These are phyloP conservation scores for Australoheros scitulus DNA, from an alignment of 2,113 vertebrate genomes.

Conservation along the genomic window DNA sequence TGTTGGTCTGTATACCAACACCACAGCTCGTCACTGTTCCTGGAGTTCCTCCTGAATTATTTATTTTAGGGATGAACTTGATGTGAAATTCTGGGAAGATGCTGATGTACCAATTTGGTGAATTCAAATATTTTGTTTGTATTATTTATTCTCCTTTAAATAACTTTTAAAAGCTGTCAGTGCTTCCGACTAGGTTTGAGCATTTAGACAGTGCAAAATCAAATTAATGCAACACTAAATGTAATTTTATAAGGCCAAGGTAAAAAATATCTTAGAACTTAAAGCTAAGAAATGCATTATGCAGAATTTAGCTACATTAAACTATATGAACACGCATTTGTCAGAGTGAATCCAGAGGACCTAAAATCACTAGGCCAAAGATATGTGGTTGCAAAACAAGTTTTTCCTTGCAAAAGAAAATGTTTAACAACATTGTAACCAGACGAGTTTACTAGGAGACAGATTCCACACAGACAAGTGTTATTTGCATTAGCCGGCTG, in stretches of 20 bases:
- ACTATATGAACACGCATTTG: not conserved
- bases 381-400: not conserved
- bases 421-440: not conserved
- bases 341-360: not conserved
- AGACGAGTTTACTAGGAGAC: not conserved
- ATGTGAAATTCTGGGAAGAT: not conserved
- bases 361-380: not conserved
- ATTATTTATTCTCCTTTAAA: not conserved
- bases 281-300: not conserved
- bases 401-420: not conserved
- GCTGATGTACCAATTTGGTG: not conserved
- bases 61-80: not conserved
- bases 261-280: not conserved
- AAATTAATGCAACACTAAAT: not conserved
- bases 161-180: not conserved
- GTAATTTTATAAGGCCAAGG: not conserved
- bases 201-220: not conserved
- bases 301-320: not conserved
- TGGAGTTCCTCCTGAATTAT: not conserved
- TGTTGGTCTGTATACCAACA: not conserved
- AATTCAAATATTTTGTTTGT: not conserved
- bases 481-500: not conserved
- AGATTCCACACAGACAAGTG: not conserved
- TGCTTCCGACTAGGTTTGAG: not conserved
- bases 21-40: not conserved